These are phyloP conservation scores for Paragorgia papillata DNA, from an alignment of 92 coral and sea anemone genomes.

Conservation along the genomic window DNA sequence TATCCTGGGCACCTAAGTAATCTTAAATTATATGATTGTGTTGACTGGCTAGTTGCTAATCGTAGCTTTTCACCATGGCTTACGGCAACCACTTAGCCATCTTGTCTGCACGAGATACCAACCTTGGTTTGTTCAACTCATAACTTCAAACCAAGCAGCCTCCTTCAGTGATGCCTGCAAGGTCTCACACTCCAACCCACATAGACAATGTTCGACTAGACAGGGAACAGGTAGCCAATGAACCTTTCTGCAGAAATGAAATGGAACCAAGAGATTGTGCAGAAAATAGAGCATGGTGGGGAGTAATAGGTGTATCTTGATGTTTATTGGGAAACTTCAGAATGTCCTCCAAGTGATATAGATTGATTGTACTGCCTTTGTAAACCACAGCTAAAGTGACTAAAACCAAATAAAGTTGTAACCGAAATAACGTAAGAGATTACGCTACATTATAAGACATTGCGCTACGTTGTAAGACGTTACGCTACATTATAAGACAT, in stretches of 20 bases:
- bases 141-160: too few relatives aligned
- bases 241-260: conserved; percentile 75
- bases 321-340: conserved; percentile 52
- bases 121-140: too few relatives aligned
- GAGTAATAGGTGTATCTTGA: conserved; percentile 56
- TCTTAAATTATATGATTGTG: too few relatives aligned
- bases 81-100: too few relatives aligned
- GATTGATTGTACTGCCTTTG: conserved; percentile 83
- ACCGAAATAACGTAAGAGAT: too few relatives aligned
- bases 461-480: too few relatives aligned
- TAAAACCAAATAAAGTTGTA: conserved; percentile 16
- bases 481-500: too few relatives aligned
- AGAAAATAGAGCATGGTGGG: conserved; percentile 82
- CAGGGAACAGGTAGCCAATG: conserved; percentile 75
- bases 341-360: conserved; percentile 74
- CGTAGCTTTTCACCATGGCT: too few relatives aligned
- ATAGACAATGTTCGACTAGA: conserved; percentile 75
- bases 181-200: conserved; percentile 73
- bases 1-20: too few relatives aligned
- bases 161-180: background rate
- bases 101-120: too few relatives aligned
- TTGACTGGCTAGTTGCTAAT: too few relatives aligned
- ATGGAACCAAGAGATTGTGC: conserved; percentile 64
- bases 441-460: too few relatives aligned
- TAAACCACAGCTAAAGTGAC: conserved; percentile 83